Evolutionary conservation across 2,113 vertebrate genomes (phyloP), one percentile per base, ranked within the genome.

Genomic region (Spermophilus dauricus): DNA sequence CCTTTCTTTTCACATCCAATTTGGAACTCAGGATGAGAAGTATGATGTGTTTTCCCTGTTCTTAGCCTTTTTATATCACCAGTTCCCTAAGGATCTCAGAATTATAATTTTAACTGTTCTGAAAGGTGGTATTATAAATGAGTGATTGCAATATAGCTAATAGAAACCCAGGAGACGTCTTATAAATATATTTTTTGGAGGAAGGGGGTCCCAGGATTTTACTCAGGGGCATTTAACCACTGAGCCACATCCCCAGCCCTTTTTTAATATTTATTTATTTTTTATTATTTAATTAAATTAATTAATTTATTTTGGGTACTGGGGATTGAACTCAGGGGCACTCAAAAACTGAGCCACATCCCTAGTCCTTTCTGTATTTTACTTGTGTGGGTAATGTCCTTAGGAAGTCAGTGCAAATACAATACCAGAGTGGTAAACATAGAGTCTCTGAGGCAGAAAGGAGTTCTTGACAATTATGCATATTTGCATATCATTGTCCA

Each of bases 71-170:
- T 96, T 95, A 75, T 95, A 51, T 42, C 78, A 75, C 63, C 58
- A 92, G 88, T 53, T 96, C 1, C 12, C 73, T 65, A 53, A 32
- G 61, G 96, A 86, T 80, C 51, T 37, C 76, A 95, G 90, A 70
- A 96, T 93, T 94, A 73, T 93, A 86, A 96, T 96, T 97, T 94
- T 94, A 96, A 94, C 86, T 89, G 8, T 78, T 96, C 0, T 1
- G 85, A 95, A 91, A 89, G 13, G 1, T 67, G 2, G 2, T 53
- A 70, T 97, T 94, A 95, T 61, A 70, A 96, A 67, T 34, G 91
- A 97, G 58, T 90, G 96, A 89, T 94, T 92, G 89, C 75, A 88
- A 12, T 93, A 77, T 89, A 95, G 51, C 77, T 90, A 95, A 75
- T 56, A 7, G 61, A 80, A 88, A 77, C 56, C 17, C 0, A 37